These are phyloP conservation scores for Drosophila micromelanica DNA, from an alignment of 1,140 invertebrate species.

Conservation along the genomic window DNA sequence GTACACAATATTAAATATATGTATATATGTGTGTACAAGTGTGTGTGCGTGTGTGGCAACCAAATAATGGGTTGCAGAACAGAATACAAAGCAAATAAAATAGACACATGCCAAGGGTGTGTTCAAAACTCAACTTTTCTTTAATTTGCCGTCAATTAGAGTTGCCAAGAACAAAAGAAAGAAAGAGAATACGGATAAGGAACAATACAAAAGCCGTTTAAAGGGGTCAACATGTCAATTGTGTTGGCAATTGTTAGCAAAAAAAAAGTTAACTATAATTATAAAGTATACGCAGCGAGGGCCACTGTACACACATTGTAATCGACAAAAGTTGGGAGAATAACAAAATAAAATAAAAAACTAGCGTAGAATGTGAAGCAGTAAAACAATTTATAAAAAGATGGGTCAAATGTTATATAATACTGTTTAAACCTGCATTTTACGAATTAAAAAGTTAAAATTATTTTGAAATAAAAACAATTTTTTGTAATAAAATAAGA, in stretches of 20 bases:
- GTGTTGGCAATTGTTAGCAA: slow-evolving; percentile 2
- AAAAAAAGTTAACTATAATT: slow-evolving; percentile 2
- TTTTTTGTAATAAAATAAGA: too few relatives aligned
- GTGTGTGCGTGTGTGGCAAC: neutral
- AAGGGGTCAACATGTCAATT: slow-evolving; percentile 35
- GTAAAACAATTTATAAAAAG: neutral
- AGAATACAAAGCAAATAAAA: slow-evolving; percentile 23
- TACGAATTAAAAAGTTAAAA: too few relatives aligned
- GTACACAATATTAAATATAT: neutral
- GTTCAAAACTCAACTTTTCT: neutral
- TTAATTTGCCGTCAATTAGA: slow-evolving; percentile 27
- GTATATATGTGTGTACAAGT: neutral
- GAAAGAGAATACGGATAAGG: neutral
- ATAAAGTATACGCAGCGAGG: slow-evolving; percentile 26
- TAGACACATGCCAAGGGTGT: slow-evolving; percentile 6
- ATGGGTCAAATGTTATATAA: neutral
- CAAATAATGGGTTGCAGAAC: slow-evolving; percentile 21
- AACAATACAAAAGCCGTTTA: slow-evolving; percentile 2
- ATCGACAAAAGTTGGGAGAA: neutral
- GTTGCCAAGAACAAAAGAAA: slow-evolving; percentile 1
- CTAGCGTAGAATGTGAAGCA: neutral
- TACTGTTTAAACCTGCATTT: too few relatives aligned
- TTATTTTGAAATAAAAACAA: too few relatives aligned
- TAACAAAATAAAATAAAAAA: too few relatives aligned
- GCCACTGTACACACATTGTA: neutral